Conservation (phyloP, 2,797 vertebrate species). For the Clarias platycephalus region DNA sequence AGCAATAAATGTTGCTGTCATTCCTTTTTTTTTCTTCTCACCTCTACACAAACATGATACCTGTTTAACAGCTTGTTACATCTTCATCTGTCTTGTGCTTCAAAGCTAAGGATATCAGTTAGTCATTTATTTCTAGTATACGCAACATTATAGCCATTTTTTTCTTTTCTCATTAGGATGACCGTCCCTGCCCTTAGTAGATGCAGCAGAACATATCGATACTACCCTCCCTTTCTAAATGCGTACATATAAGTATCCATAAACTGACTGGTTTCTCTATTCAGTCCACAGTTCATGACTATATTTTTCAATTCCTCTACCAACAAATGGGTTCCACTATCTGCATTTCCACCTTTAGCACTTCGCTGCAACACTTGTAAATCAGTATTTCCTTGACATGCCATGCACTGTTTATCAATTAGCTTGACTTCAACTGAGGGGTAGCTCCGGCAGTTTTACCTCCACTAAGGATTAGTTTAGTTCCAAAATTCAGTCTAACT, state of each 20-base stretch:
- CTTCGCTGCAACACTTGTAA: not conserved
- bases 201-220: not conserved
- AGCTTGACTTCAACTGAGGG: not conserved
- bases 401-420: not conserved
- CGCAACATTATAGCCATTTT: not conserved
- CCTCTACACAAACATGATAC: not conserved
- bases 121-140: not conserved
- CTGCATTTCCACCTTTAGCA: not conserved
- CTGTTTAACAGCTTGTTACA: not conserved
- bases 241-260: not conserved
- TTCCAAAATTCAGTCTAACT: too few species aligned
- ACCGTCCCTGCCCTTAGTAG: not conserved
- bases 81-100: not conserved
- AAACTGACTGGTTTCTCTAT: not conserved
- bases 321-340: not conserved
- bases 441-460: not conserved
- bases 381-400: not conserved
- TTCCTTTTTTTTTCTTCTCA: constrained; percentile 4
- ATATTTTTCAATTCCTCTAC: not conserved
- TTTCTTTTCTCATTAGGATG: not conserved
- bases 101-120: not conserved
- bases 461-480: not conserved
- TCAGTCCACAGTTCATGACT: not conserved
- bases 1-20: not conserved
- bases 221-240: not conserved